Percentiles rank a stretch among this genome's conserved stretches.
These are phyloP conservation scores for Rachycentron canadum DNA, from an alignment of 2,797 vertebrate species.

Conservation along the genomic window DNA sequence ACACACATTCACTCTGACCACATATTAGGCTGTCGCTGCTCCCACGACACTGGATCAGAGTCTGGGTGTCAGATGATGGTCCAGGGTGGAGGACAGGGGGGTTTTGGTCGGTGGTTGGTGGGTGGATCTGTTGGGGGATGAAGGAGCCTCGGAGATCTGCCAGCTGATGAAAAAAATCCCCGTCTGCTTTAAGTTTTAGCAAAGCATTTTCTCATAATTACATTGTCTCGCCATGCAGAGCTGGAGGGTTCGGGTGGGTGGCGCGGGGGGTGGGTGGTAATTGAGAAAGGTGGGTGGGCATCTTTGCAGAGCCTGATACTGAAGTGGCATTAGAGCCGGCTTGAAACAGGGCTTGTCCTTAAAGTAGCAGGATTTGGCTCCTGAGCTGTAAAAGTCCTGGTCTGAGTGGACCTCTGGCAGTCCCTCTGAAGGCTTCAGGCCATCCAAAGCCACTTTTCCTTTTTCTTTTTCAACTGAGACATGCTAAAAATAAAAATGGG, in stretches of 20 bases:
- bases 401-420: constrained; percentile 66
- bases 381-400: constrained; percentile 17
- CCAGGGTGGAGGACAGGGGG: constrained; percentile 36
- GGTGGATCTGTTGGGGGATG: constrained; percentile 37
- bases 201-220: constrained; percentile 70
- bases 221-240: constrained; percentile 65
- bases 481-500: constrained; percentile 83
- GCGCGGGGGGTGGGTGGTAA: not conserved
- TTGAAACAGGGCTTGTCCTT: constrained; percentile 52
- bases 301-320: constrained; percentile 48
- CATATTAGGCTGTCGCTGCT: constrained; percentile 55
- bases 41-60: constrained; percentile 28
- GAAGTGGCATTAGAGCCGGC: constrained; percentile 58
- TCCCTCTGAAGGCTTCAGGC: constrained; percentile 46
- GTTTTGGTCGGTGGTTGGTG: constrained; percentile 45
- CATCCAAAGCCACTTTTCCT: constrained; percentile 73
- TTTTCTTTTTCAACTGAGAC: constrained; percentile 71
- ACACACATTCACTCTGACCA: constrained; percentile 52
- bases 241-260: constrained; percentile 6
- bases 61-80: constrained; percentile 55
- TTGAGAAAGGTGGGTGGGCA: constrained; percentile 50
- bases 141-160: constrained; percentile 40
- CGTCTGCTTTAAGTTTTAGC: constrained; percentile 70
- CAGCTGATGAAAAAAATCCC: constrained; percentile 53
- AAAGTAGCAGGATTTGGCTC: constrained; percentile 58